Base-by-base conservation (phyloP, 1,140 invertebrate species). In the Drosophila ananassae region DNA sequence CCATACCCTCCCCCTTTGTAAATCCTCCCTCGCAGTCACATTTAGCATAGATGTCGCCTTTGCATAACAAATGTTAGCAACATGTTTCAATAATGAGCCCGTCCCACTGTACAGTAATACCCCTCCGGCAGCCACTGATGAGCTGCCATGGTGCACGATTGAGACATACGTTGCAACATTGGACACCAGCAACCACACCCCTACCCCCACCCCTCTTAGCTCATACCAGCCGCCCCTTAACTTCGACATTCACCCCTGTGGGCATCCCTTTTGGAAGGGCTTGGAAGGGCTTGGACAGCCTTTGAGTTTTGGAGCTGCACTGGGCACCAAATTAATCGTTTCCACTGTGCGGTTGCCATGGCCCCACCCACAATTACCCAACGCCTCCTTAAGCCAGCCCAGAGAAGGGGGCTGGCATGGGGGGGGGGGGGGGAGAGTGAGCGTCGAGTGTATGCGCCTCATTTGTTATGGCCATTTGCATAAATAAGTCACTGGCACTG, bases 381-480 rank as follows among this genome's bases (percentile, higher is more conserved):
- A 12, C 34, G 34, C 34, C 21, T 30, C 51, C 24, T 5, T 5
- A 57, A 58, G 0, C 54, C 41, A 34, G 25, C 12, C 41, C n/a
- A n/a, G 10, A 44, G 13, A 9, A 9, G 13, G 17, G 17, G n/a
- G n/a, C n/a, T n/a, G n/a, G n/a, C n/a, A n/a, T n/a, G 13, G 2
- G 37, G 46, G 58, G 60, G 28, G 4, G 9, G 2, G 7, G 3
- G 25, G 10, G 34, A n/a, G 37, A 9, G 7, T 12, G 55, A 53
- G 51, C 66, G 66, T 69, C 66, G 66, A 69, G 66, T 69, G 64
- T 84, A 71, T 87, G 82, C 78, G 82, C 71, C 82, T 85, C 82
- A 85, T 85, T 85, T 85, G 82, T 87, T 85, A 87, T 87, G 78
- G 82, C 78, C 82, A 85, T 85, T 85, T 85, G 82, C 82, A 85